Percentiles rank a stretch among this genome's conserved stretches.
These are phyloP conservation scores for Taeniopygia guttata DNA, from an alignment of 2,797 vertebrate species.

Conservation along the genomic window DNA sequence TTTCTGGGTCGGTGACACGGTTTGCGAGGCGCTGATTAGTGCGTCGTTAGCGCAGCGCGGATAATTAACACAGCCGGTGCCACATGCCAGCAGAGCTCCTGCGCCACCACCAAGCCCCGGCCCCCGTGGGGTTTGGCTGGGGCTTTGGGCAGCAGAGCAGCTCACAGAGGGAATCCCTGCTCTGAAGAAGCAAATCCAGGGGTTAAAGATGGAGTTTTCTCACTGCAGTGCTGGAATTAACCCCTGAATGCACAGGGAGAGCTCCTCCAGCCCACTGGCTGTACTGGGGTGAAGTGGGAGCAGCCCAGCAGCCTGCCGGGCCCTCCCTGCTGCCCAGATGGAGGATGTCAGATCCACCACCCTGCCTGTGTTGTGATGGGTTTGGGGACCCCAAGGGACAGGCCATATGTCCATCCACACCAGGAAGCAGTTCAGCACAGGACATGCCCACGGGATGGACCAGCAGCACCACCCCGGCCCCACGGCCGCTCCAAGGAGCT, in stretches of 20 bases:
- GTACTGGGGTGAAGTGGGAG: not conserved
- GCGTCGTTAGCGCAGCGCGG: not conserved
- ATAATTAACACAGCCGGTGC: not conserved
- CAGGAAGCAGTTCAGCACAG: fast-evolving
- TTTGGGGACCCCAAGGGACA: fast-evolving
- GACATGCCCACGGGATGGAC: too few species aligned
- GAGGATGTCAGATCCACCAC: fast-evolving
- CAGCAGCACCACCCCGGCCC: fast-evolving
- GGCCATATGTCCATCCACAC: fast-evolving
- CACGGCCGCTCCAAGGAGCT: fast-evolving
- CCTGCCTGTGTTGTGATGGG: not conserved
- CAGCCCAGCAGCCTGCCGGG: not conserved
- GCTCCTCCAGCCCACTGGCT: not conserved
- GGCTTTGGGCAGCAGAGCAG: not conserved
- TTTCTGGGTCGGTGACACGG: conserved; percentile 34
- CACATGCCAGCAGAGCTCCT: not conserved
- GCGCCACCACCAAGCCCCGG: fast-evolving
- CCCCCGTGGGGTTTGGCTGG: fast-evolving
- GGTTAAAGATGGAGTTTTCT: not conserved
- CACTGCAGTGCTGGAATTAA: not conserved
- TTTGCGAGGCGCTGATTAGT: not conserved
- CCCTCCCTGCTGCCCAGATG: not conserved
- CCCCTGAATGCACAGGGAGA: not conserved
- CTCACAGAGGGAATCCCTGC: not conserved
- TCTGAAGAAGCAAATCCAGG: not conserved